A percentile compares a stretch with the other conserved stretches of the same genome.
phyloP scores from a whole-genome alignment of 2,888 invertebrate species.

The Meganola albula region DNA sequence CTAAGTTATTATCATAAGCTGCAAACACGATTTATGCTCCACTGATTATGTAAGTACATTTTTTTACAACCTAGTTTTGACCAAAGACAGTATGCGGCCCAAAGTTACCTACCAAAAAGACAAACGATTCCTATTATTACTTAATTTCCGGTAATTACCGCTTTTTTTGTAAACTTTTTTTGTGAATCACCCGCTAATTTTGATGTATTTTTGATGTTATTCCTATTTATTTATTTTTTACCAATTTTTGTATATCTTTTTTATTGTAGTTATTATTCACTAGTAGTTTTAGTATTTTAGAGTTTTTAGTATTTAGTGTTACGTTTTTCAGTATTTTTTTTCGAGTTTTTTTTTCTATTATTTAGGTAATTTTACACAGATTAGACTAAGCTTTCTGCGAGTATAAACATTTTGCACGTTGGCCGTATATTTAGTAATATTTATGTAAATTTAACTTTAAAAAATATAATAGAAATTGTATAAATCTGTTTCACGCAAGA shows the following conservation, averaged over 20 bases:
- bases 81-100: constrained; percentile 61
- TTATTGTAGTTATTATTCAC: constrained; percentile 41
- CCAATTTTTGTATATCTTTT: constrained; percentile 61
- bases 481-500: constrained; percentile 38
- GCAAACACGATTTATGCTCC: constrained; percentile 14
- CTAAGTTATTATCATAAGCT: too few species aligned
- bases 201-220: constrained; percentile 65
- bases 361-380: constrained; percentile 44
- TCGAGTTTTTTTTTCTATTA: constrained; percentile 34
- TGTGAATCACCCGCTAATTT: constrained; percentile 54
- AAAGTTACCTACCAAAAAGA: constrained; percentile 66
- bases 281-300: constrained; percentile 42
- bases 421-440: constrained; percentile 52
- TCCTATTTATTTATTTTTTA: constrained; percentile 70
- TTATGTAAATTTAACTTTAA: constrained; percentile 45
- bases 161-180: constrained; percentile 44
- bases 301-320: too few species aligned
- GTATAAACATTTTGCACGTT: constrained; percentile 53
- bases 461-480: constrained; percentile 32
- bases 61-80: constrained; percentile 44
- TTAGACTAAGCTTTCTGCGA: constrained; percentile 53
- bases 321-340: constrained; percentile 56
- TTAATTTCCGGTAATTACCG: constrained; percentile 44
- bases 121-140: constrained; percentile 58
- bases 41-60: constrained; percentile 28